Conservation (phyloP, 2,113 vertebrate species). For the Suricata suricatta region DNA sequence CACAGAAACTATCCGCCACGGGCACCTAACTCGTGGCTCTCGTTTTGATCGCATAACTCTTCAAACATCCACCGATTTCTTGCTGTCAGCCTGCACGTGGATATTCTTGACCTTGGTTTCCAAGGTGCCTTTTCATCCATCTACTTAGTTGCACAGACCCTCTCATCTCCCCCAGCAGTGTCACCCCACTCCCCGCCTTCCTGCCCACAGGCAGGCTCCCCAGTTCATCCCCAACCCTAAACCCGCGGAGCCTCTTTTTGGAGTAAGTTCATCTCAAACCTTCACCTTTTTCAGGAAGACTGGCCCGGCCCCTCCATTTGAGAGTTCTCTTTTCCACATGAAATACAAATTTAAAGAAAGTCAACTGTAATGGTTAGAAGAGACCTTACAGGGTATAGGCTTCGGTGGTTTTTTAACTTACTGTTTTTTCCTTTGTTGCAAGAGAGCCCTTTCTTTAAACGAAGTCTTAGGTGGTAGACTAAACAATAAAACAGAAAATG, state of each 20-base stretch:
- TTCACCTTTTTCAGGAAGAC: background rate
- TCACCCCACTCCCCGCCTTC: background rate
- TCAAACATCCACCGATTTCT: slow-evolving; percentile 58
- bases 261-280: background rate
- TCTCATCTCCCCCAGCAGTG: slow-evolving; percentile 14
- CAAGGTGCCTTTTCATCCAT: slow-evolving; percentile 61
- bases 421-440: background rate
- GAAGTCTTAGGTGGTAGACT: background rate
- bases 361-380: background rate
- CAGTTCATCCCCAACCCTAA: background rate
- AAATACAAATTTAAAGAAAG: slow-evolving; percentile 48
- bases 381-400: background rate
- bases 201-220: background rate
- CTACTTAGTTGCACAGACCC: background rate
- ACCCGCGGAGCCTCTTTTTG: background rate
- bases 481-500: background rate
- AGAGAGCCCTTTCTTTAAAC: slow-evolving; percentile 30
- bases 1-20: background rate
- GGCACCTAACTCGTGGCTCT: slow-evolving; percentile 6
- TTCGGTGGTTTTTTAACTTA: background rate
- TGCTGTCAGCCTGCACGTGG: slow-evolving; percentile 28
- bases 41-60: slow-evolving; percentile 54
- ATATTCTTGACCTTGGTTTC: slow-evolving; percentile 67
- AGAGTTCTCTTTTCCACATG: background rate
- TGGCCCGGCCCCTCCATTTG: background rate